These are phyloP conservation scores for Poeciliopsis infans DNA, from an alignment of 2,797 vertebrate genomes.

Conservation along the genomic window DNA sequence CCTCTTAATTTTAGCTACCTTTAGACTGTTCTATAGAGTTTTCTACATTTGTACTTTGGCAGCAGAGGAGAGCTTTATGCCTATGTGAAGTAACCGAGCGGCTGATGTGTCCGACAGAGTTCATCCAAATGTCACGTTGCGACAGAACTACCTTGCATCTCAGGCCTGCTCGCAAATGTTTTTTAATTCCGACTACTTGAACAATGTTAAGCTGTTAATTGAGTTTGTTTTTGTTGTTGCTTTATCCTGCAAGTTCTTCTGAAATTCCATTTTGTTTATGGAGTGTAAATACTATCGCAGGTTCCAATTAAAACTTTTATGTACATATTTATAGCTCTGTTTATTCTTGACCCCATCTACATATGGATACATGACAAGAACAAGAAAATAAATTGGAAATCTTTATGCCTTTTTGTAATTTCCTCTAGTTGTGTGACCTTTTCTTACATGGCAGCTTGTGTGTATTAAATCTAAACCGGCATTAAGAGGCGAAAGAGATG, in stretches of 20 bases:
- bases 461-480: background rate
- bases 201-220: background rate
- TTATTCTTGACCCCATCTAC: background rate
- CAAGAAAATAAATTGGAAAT: background rate
- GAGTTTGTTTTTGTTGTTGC: background rate
- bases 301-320: constrained; percentile 81
- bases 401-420: background rate
- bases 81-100: constrained; percentile 34
- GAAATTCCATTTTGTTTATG: constrained; percentile 56
- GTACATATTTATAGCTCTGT: constrained; percentile 34
- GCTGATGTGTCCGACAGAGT: constrained; percentile 11
- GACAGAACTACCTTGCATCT: background rate
- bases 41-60: constrained; percentile 22
- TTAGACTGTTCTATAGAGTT: constrained; percentile 43
- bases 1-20: constrained; percentile 53
- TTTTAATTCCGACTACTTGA: constrained; percentile 7
- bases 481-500: background rate
- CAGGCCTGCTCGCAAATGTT: background rate
- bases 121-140: constrained; percentile 16
- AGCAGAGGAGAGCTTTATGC: constrained; percentile 28
- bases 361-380: background rate
- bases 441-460: background rate
- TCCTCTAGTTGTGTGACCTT: background rate
- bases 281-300: constrained; percentile 75
- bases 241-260: constrained; percentile 34